phyloP scores from a whole-genome alignment of 2,888 invertebrate species.

The Steromphala cineraria region DNA sequence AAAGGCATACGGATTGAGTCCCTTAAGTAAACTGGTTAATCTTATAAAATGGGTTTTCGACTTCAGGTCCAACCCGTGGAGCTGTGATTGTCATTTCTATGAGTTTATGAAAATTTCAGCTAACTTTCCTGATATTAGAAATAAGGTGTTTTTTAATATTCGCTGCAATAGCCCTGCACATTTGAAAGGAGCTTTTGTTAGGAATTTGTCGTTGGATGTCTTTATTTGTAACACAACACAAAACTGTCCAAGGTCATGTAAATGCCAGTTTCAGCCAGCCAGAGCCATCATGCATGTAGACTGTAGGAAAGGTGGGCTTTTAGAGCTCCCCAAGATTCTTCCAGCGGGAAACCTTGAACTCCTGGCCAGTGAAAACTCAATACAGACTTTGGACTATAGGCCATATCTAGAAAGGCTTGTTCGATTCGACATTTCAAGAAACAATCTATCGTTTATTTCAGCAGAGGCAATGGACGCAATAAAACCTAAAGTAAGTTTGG shows the following conservation, averaged over 20 bases:
- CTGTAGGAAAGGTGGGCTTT: neutral
- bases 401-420: neutral
- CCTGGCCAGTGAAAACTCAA: neutral
- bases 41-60: neutral
- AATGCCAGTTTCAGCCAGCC: neutral
- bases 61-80: neutral
- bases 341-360: neutral
- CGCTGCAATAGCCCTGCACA: neutral
- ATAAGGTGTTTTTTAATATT: neutral
- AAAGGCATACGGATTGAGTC: neutral
- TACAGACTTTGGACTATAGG: neutral
- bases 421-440: no score
- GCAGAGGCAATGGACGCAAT: no score
- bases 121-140: neutral
- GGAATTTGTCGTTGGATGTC: neutral
- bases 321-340: neutral
- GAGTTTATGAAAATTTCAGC: neutral
- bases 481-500: neutral
- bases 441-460: no score
- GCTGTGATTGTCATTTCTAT: constrained; percentile 1
- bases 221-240: neutral
- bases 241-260: neutral
- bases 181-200: neutral
- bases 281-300: neutral
- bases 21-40: neutral